Evolutionary conservation across 2,888 invertebrate genomes (phyloP).

Genomic region (Molorchus minor): DNA sequence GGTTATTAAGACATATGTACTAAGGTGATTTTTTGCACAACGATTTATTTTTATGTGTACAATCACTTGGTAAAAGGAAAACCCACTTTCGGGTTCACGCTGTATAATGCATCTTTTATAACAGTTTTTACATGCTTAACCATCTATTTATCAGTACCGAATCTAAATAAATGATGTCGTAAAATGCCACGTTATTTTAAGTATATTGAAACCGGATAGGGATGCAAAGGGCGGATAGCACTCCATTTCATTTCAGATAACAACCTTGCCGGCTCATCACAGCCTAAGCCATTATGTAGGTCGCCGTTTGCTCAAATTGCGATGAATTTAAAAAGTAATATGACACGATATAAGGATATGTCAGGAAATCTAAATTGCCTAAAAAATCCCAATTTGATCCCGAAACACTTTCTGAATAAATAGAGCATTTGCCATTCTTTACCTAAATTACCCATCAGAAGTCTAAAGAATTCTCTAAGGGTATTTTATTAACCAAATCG

Average conservation of each 20-base stretch:
- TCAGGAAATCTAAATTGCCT: not conserved
- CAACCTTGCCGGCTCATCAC: constrained; percentile 6
- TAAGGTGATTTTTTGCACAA: no score
- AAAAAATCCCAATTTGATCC: constrained; percentile 1
- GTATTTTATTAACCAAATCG: no score
- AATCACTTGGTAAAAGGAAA: no score
- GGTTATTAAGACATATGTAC: no score
- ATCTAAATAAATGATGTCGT: not conserved
- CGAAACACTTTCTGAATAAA: constrained; percentile 5
- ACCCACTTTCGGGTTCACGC: no score
- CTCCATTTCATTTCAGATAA: not conserved
- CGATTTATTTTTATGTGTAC: no score
- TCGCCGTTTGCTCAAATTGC: constrained; percentile 12
- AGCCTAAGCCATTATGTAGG: constrained; percentile 14
- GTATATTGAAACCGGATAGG: constrained; percentile 2
- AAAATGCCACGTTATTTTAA: not conserved
- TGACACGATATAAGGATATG: not conserved
- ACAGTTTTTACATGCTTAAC: no score
- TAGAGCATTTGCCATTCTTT: constrained; percentile 1
- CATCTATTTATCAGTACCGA: no score
- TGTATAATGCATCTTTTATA: no score
- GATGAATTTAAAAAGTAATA: constrained; percentile 17
- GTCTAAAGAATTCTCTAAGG: no score
- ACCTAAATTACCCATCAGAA: no score
- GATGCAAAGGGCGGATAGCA: not conserved